Conservation (phyloP, 2,797 vertebrate genomes). For the Parambassis ranga region DNA sequence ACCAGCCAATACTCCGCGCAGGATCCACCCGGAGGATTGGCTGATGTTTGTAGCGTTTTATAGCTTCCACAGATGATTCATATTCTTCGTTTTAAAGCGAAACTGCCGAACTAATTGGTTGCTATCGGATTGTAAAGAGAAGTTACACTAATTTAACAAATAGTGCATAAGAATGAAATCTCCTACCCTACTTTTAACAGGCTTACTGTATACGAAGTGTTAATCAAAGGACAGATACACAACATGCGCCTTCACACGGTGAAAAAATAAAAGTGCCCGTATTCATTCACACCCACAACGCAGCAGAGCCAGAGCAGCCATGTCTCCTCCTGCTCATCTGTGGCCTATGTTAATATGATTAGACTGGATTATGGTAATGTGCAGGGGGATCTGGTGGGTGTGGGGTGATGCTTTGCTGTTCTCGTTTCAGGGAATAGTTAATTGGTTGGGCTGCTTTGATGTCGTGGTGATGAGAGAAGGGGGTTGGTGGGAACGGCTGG, state of each 20-base stretch:
- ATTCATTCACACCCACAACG: constrained; percentile 32
- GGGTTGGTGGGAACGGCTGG: constrained; percentile 59
- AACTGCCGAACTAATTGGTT: too few relatives aligned
- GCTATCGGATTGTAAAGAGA: too few relatives aligned
- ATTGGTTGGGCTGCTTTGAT: constrained; percentile 82
- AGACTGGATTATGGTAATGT: constrained; percentile 83
- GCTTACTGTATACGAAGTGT: neutral
- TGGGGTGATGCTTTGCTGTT: constrained; percentile 65
- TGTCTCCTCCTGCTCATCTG: constrained; percentile 70
- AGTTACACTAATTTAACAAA: too few relatives aligned
- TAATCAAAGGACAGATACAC: constrained; percentile 10
- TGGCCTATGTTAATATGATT: constrained; percentile 79
- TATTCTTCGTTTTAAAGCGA: too few relatives aligned
- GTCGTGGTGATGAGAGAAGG: constrained; percentile 62
- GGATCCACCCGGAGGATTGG: too few relatives aligned
- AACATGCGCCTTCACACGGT: constrained; percentile 16
- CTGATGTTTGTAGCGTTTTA: too few relatives aligned
- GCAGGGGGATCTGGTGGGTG: constrained; percentile 64
- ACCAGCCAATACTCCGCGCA: too few relatives aligned
- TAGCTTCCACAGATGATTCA: too few relatives aligned
- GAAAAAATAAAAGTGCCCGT: constrained; percentile 16
- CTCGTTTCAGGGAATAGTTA: constrained; percentile 77
- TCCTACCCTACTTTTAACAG: too few relatives aligned
- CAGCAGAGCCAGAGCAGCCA: constrained; percentile 34
- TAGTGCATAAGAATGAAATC: too few relatives aligned